Evolutionary conservation across 2,888 invertebrate species (phyloP), one percentile per base, ranked within the genome.

Genomic region (Rotaria macrura): DNA sequence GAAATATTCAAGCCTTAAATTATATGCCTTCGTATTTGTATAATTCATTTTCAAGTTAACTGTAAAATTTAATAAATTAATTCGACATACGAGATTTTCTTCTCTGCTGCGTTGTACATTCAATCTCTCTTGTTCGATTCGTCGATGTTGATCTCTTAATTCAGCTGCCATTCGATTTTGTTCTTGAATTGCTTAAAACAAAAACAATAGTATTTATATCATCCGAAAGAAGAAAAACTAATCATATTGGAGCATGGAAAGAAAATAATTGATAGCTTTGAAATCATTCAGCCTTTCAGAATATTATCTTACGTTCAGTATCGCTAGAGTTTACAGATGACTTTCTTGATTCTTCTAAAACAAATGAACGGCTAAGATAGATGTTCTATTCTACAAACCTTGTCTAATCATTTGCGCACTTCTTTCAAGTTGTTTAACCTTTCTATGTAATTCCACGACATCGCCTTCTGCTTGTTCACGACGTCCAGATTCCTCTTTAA

Each of bases 161-260:
- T 96, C 95, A 91, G 96, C 96, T 89, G 97, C 92, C 88, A 95
- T 94, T 83, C 95, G 93, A 90, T 96, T 96, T 87, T 88, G 88
- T 54, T 87, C 84, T 57, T 88, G 88, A 38, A 86, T 29, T 14
- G 84, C 86, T 86, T 83, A 86, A 86, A 74, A n/a, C 3, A 20
- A n/a, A 52, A 23, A 52, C 3, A 52, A 1, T 23, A 23, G 6
- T 23, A 52, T 52, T 20, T 23, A 52, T 3, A 17, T 49, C 52
- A 52, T 2, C 20, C 23, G 6, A 23, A 52, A 52, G 23, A 23
- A 23, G 3, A 23, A 2, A 52, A 52, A 47, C 14, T 12, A 47
- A 47, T 47, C 4, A 47, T 47, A 9, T 2, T 1, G 12, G 23
- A 52, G 23, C 23, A 52, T 52, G 38, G 65, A 34, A 6, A 65